Conservation (phyloP, 2,797 vertebrate species). For the Sebastes hubbsi region DNA sequence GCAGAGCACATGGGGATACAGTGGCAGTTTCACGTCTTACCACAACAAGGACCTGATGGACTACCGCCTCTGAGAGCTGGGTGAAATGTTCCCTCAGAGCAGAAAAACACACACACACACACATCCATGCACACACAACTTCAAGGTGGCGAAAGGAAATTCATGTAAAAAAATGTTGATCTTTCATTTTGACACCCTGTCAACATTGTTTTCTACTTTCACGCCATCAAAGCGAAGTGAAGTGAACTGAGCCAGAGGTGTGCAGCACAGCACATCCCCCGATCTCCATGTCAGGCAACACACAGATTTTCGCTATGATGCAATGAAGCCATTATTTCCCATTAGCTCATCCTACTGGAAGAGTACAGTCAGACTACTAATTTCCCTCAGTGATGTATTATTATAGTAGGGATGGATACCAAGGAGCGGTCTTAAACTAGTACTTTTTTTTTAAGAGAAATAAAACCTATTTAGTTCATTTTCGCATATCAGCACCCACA, state of each 20-base stretch:
- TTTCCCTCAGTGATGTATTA: no score
- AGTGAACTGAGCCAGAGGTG: not conserved
- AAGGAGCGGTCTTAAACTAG: not conserved
- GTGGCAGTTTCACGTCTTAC: not conserved
- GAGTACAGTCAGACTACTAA: no score
- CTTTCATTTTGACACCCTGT: not conserved
- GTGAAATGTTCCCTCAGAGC: not conserved
- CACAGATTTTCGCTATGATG: not conserved
- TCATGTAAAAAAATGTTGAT: not conserved
- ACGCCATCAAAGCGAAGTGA: not conserved
- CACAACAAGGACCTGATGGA: constrained; percentile 2
- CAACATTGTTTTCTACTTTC: not conserved
- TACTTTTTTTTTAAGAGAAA: not conserved
- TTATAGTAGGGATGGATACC: not conserved
- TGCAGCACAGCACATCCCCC: not conserved
- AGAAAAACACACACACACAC: not conserved
- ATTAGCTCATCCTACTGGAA: no score
- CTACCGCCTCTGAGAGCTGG: not conserved
- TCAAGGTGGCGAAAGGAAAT: not conserved
- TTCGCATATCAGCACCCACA: no score
- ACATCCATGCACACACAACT: not conserved
- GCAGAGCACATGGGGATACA: not conserved
- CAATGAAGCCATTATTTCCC: no score
- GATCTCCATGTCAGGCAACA: not conserved
- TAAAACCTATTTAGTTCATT: no score